Conservation (phyloP, 1,140 invertebrate genomes). For the Rhopalosiphum padi region DNA sequence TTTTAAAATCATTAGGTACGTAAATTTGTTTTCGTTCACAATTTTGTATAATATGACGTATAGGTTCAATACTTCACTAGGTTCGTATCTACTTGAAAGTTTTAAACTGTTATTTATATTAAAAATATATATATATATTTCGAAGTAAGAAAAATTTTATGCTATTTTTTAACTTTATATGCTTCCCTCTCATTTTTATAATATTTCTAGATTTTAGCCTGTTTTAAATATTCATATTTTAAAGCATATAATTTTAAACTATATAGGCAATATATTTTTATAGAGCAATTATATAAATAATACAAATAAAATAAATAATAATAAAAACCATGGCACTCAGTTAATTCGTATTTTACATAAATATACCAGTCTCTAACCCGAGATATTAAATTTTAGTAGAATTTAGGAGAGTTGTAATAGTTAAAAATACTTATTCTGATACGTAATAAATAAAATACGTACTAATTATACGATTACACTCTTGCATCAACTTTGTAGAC, state of each 20-base stretch:
- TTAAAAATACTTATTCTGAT: background rate
- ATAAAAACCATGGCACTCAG: background rate
- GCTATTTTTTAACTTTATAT: no score
- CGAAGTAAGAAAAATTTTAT: no score
- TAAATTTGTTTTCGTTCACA: background rate
- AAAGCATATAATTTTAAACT: background rate
- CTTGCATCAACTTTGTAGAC: no score
- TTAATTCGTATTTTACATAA: slow-evolving; percentile 3
- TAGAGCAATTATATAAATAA: background rate
- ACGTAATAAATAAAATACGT: background rate
- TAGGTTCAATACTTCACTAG: no score
- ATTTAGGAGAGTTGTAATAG: background rate
- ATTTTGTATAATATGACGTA: background rate
- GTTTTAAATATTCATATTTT: background rate
- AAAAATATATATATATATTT: no score
- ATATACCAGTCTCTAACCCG: background rate
- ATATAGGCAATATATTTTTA: background rate
- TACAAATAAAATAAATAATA: background rate
- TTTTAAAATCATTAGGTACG: background rate
- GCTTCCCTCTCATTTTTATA: no score
- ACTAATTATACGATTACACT: no score
- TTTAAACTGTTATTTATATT: background rate
- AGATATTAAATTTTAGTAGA: background rate
- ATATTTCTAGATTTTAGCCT: background rate
- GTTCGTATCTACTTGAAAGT: background rate